These are phyloP conservation scores for Mastigias papua DNA, from an alignment of 30 jellyfish, hydroid and myxozoan species.

Conservation along the genomic window DNA sequence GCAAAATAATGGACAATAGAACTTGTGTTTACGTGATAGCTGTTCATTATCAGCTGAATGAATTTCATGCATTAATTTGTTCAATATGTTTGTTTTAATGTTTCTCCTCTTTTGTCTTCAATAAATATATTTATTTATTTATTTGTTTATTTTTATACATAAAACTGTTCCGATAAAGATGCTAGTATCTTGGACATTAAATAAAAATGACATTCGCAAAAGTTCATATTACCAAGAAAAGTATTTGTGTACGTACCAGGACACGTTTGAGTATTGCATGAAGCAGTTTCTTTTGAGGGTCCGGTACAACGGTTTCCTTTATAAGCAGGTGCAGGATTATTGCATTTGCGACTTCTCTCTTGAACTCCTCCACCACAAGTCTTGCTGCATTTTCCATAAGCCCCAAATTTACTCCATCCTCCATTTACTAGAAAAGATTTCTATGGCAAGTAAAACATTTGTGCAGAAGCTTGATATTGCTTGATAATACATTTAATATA, in stretches of 20 bases:
- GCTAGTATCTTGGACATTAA: too few relatives aligned
- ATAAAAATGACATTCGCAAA: background rate
- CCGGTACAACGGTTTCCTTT: constrained; percentile 41
- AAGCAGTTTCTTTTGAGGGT: background rate
- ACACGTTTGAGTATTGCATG: constrained; percentile 44
- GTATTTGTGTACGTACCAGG: background rate
- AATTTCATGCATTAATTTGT: background rate
- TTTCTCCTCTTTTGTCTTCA: too few relatives aligned
- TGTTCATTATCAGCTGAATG: too few relatives aligned
- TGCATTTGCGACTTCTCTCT: constrained; percentile 12
- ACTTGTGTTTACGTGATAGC: too few relatives aligned
- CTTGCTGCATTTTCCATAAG: constrained; percentile 24
- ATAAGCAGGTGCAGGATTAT: constrained; percentile 40
- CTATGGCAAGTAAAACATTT: too few relatives aligned
- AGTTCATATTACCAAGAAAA: background rate
- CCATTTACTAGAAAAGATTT: constrained; percentile 31
- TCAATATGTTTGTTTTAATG: background rate
- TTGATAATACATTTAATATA: too few relatives aligned
- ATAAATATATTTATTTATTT: too few relatives aligned
- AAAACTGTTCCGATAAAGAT: too few relatives aligned
- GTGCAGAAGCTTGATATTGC: too few relatives aligned
- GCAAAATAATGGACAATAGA: too few relatives aligned
- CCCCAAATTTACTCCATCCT: constrained; percentile 30
- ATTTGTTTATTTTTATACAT: too few relatives aligned
- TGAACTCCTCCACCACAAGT: constrained; percentile 40